Evolutionary conservation across 2,113 vertebrate genomes (phyloP).

Genomic region (Halichoerus grypus): DNA sequence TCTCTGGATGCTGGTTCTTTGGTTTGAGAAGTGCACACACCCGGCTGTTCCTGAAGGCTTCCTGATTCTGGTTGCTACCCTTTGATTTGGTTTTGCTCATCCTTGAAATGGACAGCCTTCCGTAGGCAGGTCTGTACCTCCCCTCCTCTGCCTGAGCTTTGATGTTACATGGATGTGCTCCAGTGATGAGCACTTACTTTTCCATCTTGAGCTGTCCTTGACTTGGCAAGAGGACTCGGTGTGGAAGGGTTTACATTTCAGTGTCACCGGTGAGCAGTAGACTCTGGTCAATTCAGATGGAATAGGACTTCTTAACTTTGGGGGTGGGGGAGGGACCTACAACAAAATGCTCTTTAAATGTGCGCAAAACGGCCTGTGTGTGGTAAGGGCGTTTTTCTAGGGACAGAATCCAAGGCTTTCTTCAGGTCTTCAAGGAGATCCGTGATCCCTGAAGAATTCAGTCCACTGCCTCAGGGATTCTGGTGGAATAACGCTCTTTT

Average conservation of each 20-base stretch:
- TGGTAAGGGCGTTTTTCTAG: background rate
- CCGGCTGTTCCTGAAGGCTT: background rate
- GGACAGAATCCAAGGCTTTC: background rate
- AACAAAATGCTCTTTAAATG: background rate
- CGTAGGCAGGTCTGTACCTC: background rate
- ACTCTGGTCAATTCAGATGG: background rate
- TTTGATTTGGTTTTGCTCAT: background rate
- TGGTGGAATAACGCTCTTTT: background rate
- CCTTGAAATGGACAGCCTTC: background rate
- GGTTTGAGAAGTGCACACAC: fast-evolving
- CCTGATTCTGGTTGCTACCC: background rate
- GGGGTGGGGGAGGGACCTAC: background rate
- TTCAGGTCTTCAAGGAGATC: background rate
- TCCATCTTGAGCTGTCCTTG: background rate
- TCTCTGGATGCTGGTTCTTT: background rate
- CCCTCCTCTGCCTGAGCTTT: background rate
- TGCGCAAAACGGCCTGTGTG: background rate
- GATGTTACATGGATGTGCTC: fast-evolving
- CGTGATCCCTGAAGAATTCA: fast-evolving
- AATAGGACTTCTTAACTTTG: background rate
- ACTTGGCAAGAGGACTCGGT: background rate
- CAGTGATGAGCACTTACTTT: background rate
- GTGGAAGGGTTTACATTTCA: background rate
- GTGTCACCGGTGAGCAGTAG: background rate
- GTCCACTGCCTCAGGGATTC: background rate